These are phyloP conservation scores for Conger conger DNA, from an alignment of 2,113 vertebrate species.

Conservation along the genomic window DNA sequence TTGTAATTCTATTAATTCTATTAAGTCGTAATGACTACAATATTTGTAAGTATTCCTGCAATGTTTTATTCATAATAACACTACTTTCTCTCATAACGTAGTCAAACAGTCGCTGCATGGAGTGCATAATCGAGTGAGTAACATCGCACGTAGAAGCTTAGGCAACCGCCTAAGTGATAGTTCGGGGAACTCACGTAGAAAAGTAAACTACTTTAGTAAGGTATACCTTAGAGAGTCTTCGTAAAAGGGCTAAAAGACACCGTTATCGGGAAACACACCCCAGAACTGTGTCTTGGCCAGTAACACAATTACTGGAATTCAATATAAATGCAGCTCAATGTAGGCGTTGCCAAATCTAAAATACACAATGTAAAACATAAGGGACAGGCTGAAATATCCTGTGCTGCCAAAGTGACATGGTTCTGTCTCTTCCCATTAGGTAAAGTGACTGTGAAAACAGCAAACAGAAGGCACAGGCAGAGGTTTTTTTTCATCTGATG, in stretches of 20 bases:
- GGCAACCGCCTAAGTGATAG: no score
- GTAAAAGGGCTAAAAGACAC: not conserved
- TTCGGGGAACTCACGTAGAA: no score
- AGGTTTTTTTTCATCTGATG: not conserved
- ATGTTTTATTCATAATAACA: no score
- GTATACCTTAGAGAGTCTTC: not conserved
- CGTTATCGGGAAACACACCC: no score
- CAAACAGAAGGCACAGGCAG: not conserved
- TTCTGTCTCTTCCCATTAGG: not conserved
- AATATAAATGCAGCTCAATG: not conserved
- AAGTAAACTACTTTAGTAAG: no score
- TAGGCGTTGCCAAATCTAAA: not conserved
- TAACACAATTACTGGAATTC: not conserved
- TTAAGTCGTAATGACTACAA: no score
- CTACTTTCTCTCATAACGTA: no score
- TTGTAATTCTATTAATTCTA: no score
- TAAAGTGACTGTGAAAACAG: not conserved
- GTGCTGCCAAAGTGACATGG: not conserved
- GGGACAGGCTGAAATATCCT: constrained; percentile 13
- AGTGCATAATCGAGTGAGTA: no score
- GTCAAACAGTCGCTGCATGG: no score
- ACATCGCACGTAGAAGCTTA: no score
- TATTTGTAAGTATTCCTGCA: no score
- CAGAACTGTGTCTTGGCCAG: not conserved
- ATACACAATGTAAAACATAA: not conserved